phyloP scores from a whole-genome alignment of 1,140 invertebrate species.

The Drosophila prosaltans region DNA sequence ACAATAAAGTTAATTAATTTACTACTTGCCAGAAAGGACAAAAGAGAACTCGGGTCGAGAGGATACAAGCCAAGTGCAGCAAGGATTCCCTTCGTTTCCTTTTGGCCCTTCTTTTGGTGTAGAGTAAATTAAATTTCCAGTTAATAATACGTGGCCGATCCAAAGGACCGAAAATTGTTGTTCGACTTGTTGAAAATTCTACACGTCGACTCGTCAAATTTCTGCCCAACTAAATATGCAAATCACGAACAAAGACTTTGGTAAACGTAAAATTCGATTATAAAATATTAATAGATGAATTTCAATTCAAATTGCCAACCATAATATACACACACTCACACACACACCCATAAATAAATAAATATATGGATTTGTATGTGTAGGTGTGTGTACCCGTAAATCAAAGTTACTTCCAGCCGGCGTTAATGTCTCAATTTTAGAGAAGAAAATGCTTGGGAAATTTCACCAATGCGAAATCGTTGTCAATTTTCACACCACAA shows the following conservation, averaged over 20 bases:
- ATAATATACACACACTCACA: slow-evolving; percentile 9
- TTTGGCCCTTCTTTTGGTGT: slow-evolving; percentile 8
- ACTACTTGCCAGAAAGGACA: slow-evolving; percentile 41
- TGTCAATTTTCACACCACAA: slow-evolving; percentile 66
- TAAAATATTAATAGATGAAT: slow-evolving; percentile 79
- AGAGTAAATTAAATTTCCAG: slow-evolving; percentile 73
- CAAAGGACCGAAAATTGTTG: slow-evolving; percentile 21
- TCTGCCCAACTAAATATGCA: slow-evolving; percentile 61
- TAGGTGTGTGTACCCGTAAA: slow-evolving; percentile 34
- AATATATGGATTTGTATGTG: too few relatives aligned
- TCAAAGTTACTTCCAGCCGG: slow-evolving; percentile 41
- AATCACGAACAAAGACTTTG: slow-evolving; percentile 54
- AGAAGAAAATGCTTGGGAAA: slow-evolving; percentile 10
- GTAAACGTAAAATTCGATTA: slow-evolving; percentile 58
- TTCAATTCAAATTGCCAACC: slow-evolving; percentile 57
- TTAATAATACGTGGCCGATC: slow-evolving; percentile 48
- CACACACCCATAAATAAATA: slow-evolving; percentile 1
- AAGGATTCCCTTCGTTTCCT: neutral
- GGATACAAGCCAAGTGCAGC: slow-evolving; percentile 14
- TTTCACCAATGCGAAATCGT: slow-evolving; percentile 24
- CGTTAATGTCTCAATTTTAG: slow-evolving; percentile 42
- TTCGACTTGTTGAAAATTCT: slow-evolving; percentile 9
- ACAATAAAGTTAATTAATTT: slow-evolving; percentile 80
- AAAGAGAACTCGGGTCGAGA: slow-evolving; percentile 32
- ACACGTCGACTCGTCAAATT: slow-evolving; percentile 26